Conservation (phyloP, 92 coral and sea anemone genomes). For the Heliopora coerulea region DNA sequence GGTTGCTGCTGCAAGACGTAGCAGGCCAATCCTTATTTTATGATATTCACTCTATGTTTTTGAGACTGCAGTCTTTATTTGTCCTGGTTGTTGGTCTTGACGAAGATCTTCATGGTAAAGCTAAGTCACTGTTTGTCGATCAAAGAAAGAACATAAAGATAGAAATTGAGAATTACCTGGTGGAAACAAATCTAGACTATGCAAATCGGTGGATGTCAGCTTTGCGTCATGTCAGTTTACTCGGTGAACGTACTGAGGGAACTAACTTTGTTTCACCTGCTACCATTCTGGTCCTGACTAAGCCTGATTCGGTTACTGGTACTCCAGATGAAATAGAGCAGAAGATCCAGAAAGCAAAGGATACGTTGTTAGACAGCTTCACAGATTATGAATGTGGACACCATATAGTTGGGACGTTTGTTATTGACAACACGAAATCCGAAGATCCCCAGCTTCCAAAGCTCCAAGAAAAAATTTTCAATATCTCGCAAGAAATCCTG, state of each 20-base stretch:
- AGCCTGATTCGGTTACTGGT: not conserved
- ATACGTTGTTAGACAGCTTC: not conserved
- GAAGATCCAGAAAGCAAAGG: not conserved
- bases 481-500: not conserved
- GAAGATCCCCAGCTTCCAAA: not conserved
- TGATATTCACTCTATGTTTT: no score
- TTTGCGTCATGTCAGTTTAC: not conserved
- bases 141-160: not conserved
- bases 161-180: not conserved
- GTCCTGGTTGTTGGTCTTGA: no score
- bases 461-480: not conserved
- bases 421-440: not conserved
- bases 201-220: not conserved
- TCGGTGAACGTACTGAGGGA: not conserved
- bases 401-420: not conserved
- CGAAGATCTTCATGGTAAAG: no score
- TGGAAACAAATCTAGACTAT: not conserved
- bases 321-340: not conserved
- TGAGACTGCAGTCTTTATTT: no score
- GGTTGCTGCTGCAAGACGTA: no score
- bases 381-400: not conserved
- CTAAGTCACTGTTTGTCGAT: no score
- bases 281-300: not conserved
- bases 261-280: not conserved
- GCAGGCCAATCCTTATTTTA: no score